phyloP scores from a whole-genome alignment of 2,113 vertebrate species.

The Festucalex cinctus region DNA sequence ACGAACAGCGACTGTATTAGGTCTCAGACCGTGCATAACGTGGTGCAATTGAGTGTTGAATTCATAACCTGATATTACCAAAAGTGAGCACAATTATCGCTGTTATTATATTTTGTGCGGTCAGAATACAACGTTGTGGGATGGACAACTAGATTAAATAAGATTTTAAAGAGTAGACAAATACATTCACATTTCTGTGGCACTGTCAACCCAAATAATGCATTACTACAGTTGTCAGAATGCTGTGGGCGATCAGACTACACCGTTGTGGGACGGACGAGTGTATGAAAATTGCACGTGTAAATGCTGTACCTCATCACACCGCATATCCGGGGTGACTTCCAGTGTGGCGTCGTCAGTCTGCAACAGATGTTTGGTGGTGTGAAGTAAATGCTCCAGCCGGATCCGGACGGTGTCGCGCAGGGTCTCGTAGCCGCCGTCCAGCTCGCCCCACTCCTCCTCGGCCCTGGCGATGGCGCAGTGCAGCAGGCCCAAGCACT shows the following conservation, averaged over 20 bases:
- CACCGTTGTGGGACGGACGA: neutral
- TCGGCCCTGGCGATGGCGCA: constrained; percentile 64
- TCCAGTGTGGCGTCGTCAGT: constrained; percentile 34
- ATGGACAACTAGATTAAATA: too few species aligned
- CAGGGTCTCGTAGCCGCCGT: constrained; percentile 63
- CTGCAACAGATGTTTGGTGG: constrained; percentile 57
- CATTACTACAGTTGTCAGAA: neutral
- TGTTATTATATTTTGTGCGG: too few species aligned
- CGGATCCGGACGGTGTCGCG: constrained; percentile 58
- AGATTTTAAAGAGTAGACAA: too few species aligned
- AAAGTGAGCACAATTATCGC: too few species aligned
- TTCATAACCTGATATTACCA: too few species aligned
- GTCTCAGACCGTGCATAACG: too few species aligned
- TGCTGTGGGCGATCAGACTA: too few species aligned
- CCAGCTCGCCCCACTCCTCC: constrained; percentile 67
- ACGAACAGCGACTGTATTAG: neutral
- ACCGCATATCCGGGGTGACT: constrained; percentile 61
- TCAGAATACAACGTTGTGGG: too few species aligned
- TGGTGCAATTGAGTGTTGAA: too few species aligned
- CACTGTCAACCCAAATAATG: too few species aligned
- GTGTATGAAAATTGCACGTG: neutral
- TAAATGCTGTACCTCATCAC: constrained; percentile 56
- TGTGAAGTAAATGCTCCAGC: constrained; percentile 64
- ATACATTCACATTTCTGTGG: too few species aligned
- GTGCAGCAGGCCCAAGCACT: constrained; percentile 70